Base-by-base conservation (phyloP, 2,797 vertebrate genomes). In the Bucorvus abyssinicus region DNA sequence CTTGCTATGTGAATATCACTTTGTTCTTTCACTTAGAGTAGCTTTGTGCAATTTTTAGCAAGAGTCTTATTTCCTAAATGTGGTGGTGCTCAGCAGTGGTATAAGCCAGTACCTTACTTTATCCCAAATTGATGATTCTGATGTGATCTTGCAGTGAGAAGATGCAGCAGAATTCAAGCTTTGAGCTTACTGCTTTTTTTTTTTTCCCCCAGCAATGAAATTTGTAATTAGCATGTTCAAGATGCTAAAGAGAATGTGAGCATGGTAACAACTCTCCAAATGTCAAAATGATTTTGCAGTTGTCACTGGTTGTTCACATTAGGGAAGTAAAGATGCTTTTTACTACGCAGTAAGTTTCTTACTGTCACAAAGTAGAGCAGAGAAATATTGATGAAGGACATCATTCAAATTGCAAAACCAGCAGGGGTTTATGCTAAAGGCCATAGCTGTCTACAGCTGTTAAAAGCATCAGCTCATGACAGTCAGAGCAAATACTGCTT, bases 241-340 rank as follows among this genome's bases (percentile, higher is more conserved):
- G 93, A 91, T 91, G 85, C 63, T 93, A 79, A 86, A 89, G 73
- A 93, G 76, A 90, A 82, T 79, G 63, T n/a, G 69, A 94, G 59
- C 73, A 24, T 69, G 82, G 78, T 95, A 95, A 86, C 93, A 93
- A 34, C 81, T 70, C 86, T 92, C 60, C 60, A 95, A 93, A 90
- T 94, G 88, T 97, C 95, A 95, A 91, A 91, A 95, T 92, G 69
- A 86, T 94, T 94, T 89, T 84, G 84, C 36, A 40, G 73, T 90
- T 95, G 82, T 87, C 76, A 68, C 40, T 87, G 50, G 76, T 69
- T 68, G 55, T 77, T 93, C 81, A 81, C 69, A 61, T 92, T 83
- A 84, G 42, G 67, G 88, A 88, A 64, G 79, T 81, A 75, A 77
- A 89, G 84, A 89, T 63, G 59, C 29, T 71, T 93, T 95, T 82